These are phyloP conservation scores for Eumaeus atala DNA, from an alignment of 1,140 invertebrate species.

Conservation along the genomic window DNA sequence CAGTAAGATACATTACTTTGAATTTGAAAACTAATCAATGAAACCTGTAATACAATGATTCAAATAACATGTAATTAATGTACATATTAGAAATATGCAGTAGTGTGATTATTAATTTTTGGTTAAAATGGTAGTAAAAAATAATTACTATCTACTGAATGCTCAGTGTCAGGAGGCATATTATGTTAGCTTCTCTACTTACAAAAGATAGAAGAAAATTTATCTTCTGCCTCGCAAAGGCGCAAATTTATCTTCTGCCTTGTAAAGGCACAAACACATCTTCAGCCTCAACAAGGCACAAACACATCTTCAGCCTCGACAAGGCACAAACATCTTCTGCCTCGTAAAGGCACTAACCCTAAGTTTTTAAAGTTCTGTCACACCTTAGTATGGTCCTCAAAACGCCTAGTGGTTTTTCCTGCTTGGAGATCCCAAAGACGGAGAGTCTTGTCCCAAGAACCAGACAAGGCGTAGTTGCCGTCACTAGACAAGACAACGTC, in stretches of 20 bases:
- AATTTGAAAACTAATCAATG: no score
- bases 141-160: no score
- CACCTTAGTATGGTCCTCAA: constrained; percentile 99
- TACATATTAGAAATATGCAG: no score
- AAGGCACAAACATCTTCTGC: constrained; percentile 73
- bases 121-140: no score
- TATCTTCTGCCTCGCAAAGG: constrained; percentile 61
- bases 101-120: no score
- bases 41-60: no score
- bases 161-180: no score
- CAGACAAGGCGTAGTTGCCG: constrained; percentile 99
- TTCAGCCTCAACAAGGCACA: constrained; percentile 60
- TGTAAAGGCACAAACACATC: constrained; percentile 74
- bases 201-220: constrained; percentile 52
- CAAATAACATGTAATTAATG: no score
- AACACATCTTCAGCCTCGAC: constrained; percentile 75
- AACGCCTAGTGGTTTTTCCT: constrained; percentile 92
- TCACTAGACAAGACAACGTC: constrained; percentile 99
- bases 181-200: not conserved
- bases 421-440: constrained; percentile 98
- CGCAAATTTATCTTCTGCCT: constrained; percentile 72
- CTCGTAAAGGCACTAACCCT: constrained; percentile 46
- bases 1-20: no score
- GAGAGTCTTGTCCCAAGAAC: constrained; percentile 99
- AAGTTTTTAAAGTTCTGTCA: constrained; percentile 69